Base-by-base conservation (phyloP, 2,797 vertebrate genomes). In the Micrastur ruficollis region DNA sequence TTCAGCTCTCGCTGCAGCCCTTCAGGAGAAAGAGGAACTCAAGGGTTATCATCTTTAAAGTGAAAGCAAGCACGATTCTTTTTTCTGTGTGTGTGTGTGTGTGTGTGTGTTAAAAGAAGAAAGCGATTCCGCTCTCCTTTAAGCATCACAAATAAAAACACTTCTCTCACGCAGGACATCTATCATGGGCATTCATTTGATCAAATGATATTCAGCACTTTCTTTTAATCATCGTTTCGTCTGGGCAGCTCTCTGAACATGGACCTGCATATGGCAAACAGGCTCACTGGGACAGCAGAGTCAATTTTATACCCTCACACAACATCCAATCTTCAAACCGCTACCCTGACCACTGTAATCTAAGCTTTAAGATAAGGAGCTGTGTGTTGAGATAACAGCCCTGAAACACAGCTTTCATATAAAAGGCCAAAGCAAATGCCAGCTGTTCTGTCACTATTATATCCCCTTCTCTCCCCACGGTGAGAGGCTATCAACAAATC, bases 291-390 rank as follows among this genome's bases (percentile, higher is more conserved):
- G 86, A 90, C 66, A 92, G 90, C 58, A 88, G n/a, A 89, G 75
- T 62, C 72, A 79, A 91, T 95, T 96, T 96, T 93, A 75, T 23
- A 86, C 76, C 73, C 90, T 84, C 93, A 90, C 55, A 83, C 53
- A 79, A 52, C 62, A 93, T 32, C 58, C 86, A 79, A 56, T 84
- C 94, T 90, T 91, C 89, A 93, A 84, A 92, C 65, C 1, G 3
- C 79, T 81, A 83, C 76, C 80, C 87, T 50, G 65, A 83, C 86
- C 36, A 38, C 75, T 75, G 92, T 81, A 95, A 95, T 86, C 73
- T 91, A 92, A 94, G 68, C 89, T 92, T 92, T 78, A 74, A 92
- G 94, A 96, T 96, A 96, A 95, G 78, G 90, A 96, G 58, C 82
- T 93, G 78, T 53, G 75, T 58, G 58, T 40, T 73, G 81, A 88